Conservation (phyloP, 2,888 invertebrate species). For the Zygogramma bicolorata region DNA sequence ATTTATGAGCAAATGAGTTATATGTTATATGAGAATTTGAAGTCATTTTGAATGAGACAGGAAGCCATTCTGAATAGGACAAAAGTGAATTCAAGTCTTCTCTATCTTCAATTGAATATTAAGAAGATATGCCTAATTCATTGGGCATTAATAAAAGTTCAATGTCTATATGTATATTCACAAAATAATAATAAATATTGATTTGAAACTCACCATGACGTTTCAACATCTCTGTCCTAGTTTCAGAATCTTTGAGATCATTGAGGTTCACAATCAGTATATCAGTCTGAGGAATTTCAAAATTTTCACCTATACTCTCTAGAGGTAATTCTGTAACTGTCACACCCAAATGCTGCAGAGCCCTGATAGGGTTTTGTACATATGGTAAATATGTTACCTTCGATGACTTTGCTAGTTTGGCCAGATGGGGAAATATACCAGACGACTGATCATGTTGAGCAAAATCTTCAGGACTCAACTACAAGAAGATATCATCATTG, state of each 20-base stretch:
- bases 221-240: conserved; percentile 69
- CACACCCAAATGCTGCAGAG: conserved; percentile 68
- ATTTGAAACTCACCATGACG: conserved; percentile 69
- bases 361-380: conserved; percentile 73
- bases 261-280: conserved; percentile 72
- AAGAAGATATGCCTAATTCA: no score
- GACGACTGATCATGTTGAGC: conserved; percentile 62
- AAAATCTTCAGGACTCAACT: conserved; percentile 69
- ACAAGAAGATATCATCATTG: conserved; percentile 38
- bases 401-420: conserved; percentile 60
- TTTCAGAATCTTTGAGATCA: conserved; percentile 71
- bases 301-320: conserved; percentile 53
- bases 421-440: conserved; percentile 65
- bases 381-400: conserved; percentile 71
- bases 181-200: conserved; percentile 24
- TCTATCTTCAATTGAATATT: no score
- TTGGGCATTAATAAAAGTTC: no score
- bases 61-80: no score
- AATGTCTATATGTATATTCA: no score
- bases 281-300: conserved; percentile 65
- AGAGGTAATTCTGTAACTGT: conserved; percentile 57
- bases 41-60: no score
- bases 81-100: no score
- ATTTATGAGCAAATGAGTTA: no score
- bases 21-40: no score